Evolutionary conservation across 2,797 vertebrate genomes (phyloP).

Genomic region (Clarias laeviceps): DNA sequence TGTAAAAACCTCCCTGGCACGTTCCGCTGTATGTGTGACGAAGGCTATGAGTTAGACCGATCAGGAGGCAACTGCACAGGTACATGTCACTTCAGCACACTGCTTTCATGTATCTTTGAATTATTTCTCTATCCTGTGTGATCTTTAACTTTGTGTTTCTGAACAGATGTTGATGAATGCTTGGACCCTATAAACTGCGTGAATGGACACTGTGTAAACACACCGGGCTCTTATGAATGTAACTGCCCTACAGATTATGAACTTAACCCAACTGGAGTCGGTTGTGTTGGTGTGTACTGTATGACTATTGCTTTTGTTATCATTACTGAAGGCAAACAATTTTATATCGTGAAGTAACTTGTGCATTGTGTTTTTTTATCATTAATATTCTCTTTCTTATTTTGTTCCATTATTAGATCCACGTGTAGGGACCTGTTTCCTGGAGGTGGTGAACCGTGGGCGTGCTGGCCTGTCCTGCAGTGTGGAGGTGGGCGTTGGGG

Average conservation of each 20-base stretch:
- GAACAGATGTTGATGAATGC: constrained; percentile 64
- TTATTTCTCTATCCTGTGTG: neutral
- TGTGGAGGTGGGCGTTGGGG: constrained; percentile 80
- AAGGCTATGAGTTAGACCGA: constrained; percentile 81
- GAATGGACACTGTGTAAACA: constrained; percentile 65
- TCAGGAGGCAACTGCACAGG: constrained; percentile 85
- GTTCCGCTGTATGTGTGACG: constrained; percentile 83
- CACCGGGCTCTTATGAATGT: constrained; percentile 62
- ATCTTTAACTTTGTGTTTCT: constrained; percentile 20
- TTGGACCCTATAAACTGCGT: constrained; percentile 64
- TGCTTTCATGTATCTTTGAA: neutral
- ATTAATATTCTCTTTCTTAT: neutral
- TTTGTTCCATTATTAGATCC: constrained; percentile 64
- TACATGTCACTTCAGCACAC: constrained; percentile 48
- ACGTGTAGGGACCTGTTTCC: constrained; percentile 80
- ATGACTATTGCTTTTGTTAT: neutral
- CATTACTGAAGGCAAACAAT: neutral
- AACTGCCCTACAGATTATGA: constrained; percentile 63
- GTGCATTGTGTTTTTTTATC: neutral
- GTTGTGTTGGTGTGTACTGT: constrained; percentile 62
- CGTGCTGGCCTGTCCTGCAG: constrained; percentile 76
- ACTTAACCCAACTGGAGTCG: constrained; percentile 63
- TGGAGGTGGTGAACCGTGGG: constrained; percentile 68
- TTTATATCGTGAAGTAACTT: neutral
- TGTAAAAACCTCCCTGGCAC: constrained; percentile 83